Conservation (phyloP, 2,888 invertebrate species). For the Fragum sueziense region DNA sequence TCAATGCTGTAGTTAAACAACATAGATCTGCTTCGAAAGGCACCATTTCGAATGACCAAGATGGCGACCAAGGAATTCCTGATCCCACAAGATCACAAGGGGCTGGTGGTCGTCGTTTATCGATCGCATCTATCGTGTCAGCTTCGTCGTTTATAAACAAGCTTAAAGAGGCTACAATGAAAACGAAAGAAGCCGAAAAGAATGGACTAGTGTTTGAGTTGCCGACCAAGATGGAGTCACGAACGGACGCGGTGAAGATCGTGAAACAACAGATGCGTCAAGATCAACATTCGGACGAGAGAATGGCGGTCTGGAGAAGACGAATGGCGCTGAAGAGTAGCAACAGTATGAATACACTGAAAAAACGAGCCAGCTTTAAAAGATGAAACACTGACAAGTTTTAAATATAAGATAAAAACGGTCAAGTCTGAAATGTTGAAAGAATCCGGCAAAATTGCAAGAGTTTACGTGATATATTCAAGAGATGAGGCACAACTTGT, state of each 20-base stretch:
- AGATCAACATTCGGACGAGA: constrained; percentile 47
- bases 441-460: background rate
- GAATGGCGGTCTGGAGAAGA: constrained; percentile 52
- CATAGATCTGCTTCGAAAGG: background rate
- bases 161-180: constrained; percentile 11
- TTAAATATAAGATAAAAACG: background rate
- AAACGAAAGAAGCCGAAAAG: background rate
- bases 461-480: too few relatives aligned
- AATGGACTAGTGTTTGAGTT: constrained; percentile 24
- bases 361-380: background rate
- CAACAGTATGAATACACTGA: background rate
- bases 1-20: background rate
- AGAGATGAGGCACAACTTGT: too few relatives aligned
- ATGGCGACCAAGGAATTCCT: background rate
- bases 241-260: constrained; percentile 37
- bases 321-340: constrained; percentile 42
- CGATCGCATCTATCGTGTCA: constrained; percentile 24
- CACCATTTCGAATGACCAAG: background rate
- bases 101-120: constrained; percentile 7
- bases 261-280: constrained; percentile 48
- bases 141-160: constrained; percentile 24
- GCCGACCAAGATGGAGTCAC: constrained; percentile 42
- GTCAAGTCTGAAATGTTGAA: background rate
- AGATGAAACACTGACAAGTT: background rate
- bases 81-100: background rate